These are phyloP conservation scores for Drosophila takahashii DNA, from an alignment of 1,140 invertebrate species.

Conservation along the genomic window DNA sequence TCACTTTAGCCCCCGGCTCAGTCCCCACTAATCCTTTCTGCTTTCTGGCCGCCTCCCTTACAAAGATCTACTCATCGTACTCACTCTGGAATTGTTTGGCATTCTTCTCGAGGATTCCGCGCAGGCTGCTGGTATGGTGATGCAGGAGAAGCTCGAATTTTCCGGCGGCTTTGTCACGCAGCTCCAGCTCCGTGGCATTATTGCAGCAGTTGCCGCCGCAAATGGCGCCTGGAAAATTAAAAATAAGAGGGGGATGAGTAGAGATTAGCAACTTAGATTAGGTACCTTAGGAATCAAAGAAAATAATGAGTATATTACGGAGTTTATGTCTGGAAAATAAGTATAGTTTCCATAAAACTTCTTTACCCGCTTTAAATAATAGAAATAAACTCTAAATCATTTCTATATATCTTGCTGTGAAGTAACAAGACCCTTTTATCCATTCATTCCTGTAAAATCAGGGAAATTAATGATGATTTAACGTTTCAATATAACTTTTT, in stretches of 20 bases:
- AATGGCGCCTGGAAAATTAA: constrained; percentile 57
- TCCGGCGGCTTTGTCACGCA: constrained; percentile 71
- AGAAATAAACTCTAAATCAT: too few species aligned
- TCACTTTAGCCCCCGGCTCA: not conserved
- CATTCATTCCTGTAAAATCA: too few species aligned
- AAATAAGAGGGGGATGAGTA: constrained; percentile 4
- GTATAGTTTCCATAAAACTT: not conserved
- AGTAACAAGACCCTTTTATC: too few species aligned
- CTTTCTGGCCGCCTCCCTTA: not conserved
- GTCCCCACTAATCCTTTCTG: constrained; percentile 5
- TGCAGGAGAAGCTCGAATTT: constrained; percentile 77
- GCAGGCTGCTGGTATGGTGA: constrained; percentile 81
- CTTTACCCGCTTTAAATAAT: not conserved
- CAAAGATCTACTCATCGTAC: constrained; percentile 30
- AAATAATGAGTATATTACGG: not conserved
- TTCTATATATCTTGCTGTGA: too few species aligned
- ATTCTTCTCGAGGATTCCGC: constrained; percentile 77
- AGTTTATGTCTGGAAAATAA: not conserved
- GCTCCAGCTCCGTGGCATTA: constrained; percentile 74
- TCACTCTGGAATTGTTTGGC: constrained; percentile 80
- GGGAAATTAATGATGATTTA: too few species aligned
- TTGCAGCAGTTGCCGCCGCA: constrained; percentile 81
- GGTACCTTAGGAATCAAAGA: not conserved
- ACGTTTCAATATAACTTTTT: too few species aligned
- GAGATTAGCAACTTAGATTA: not conserved